Conservation (phyloP, 2,797 vertebrate species). For the Acestrorhynchus altus region DNA sequence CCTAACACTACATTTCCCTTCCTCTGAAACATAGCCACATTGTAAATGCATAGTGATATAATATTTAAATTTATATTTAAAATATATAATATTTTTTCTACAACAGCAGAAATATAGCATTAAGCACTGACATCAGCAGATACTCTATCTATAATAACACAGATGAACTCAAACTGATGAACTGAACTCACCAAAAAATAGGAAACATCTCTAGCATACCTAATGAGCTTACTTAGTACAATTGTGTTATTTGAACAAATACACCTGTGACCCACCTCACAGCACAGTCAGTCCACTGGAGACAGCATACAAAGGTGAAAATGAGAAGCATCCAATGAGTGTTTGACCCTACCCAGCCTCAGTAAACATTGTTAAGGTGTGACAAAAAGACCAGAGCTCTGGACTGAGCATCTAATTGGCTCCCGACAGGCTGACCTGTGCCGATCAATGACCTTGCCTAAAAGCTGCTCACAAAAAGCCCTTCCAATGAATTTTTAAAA, state of each 20-base stretch:
- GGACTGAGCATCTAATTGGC: slow-evolving; percentile 79
- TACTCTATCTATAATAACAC: no score
- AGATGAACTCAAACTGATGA: no score
- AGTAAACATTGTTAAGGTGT: slow-evolving; percentile 12
- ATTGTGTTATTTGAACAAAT: slow-evolving; percentile 22
- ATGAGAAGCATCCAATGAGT: slow-evolving; percentile 4
- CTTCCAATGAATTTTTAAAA: slow-evolving; percentile 64
- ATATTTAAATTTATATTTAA: no score
- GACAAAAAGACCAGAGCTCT: slow-evolving; percentile 49
- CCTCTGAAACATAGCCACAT: no score
- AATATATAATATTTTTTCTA: no score
- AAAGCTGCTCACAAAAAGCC: slow-evolving; percentile 69
- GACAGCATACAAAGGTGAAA: slow-evolving; percentile 25
- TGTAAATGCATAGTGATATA: no score
- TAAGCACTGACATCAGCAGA: background rate
- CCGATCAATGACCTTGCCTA: slow-evolving; percentile 73
- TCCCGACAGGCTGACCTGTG: slow-evolving; percentile 70
- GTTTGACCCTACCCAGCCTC: slow-evolving; percentile 18
- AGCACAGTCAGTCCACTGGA: slow-evolving; percentile 13
- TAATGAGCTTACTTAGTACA: slow-evolving; percentile 63
- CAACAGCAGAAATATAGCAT: no score
- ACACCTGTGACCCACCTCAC: slow-evolving; percentile 3
- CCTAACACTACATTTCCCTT: no score
- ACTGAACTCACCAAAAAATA: no score
- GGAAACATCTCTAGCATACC: slow-evolving; percentile 42